Conservation (phyloP, 2,797 vertebrate genomes). For the Enteromius unitaeniatus region DNA sequence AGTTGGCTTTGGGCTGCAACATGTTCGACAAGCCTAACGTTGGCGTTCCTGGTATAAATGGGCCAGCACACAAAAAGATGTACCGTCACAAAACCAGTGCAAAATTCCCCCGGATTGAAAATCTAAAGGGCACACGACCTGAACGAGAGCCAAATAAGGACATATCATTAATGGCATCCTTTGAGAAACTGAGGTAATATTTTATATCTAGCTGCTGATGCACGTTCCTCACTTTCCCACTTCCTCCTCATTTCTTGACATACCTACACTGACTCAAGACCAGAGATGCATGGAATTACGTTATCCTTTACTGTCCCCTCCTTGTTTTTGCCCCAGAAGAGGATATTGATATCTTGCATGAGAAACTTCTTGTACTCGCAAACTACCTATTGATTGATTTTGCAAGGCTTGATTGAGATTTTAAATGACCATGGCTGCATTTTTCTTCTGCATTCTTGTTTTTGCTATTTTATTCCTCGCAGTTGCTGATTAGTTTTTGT, state of each 20-base stretch:
- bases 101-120: conserved; percentile 96
- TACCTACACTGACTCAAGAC: conserved; percentile 87
- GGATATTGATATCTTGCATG: conserved; percentile 92
- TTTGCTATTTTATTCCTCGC: conserved; percentile 77
- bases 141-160: conserved; percentile 96
- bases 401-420: conserved; percentile 96
- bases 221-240: conserved; percentile 83
- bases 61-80: conserved; percentile 99
- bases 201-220: conserved; percentile 93
- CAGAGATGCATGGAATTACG: conserved; percentile 95
- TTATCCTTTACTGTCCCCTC: conserved; percentile 66
- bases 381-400: conserved; percentile 97
- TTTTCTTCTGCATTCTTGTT: conserved; percentile 84
- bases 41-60: conserved; percentile 90
- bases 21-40: conserved; percentile 97
- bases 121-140: conserved; percentile 92
- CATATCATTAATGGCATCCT: conserved; percentile 94
- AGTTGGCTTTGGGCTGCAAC: conserved; percentile 86
- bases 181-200: conserved; percentile 99
- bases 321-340: conserved; percentile 81
- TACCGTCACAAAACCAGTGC: conserved; percentile 99
- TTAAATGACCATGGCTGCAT: conserved; percentile 92
- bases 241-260: conserved; percentile 86
- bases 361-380: conserved; percentile 92
- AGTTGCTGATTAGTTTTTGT: conserved; percentile 82